These are phyloP conservation scores for Phrixothrix hirtus DNA, from an alignment of 2,888 invertebrate species.

Conservation along the genomic window DNA sequence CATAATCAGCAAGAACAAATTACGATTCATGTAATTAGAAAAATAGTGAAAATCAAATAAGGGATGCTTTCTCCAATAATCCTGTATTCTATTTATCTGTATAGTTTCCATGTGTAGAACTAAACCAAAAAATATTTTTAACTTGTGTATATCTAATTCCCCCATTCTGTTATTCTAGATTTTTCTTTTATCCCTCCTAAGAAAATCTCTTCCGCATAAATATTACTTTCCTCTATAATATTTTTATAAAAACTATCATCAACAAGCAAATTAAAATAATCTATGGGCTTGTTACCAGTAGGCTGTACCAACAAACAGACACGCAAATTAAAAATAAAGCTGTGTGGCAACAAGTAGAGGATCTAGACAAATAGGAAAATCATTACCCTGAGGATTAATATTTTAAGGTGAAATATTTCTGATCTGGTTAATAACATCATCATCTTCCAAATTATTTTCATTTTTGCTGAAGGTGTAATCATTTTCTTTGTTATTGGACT, in stretches of 20 bases:
- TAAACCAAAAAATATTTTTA: background rate
- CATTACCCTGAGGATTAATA: no score
- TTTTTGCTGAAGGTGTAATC: no score
- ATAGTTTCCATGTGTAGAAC: background rate
- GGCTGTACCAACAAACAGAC: no score
- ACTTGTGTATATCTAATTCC: background rate
- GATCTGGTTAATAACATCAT: no score
- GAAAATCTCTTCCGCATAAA: constrained; percentile 5
- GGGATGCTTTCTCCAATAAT: no score
- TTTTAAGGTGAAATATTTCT: no score
- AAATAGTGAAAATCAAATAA: background rate
- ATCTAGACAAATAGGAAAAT: no score
- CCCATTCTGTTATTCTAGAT: constrained; percentile 5
- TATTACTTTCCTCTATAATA: constrained; percentile 6
- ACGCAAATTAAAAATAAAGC: no score
- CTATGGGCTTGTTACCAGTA: background rate
- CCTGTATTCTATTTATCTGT: background rate
- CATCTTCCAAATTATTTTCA: no score
- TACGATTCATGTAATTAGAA: background rate
- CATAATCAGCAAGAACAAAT: constrained; percentile 6
- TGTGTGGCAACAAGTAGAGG: no score
- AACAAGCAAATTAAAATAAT: constrained; percentile 5
- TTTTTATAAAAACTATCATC: background rate
- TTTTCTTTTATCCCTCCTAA: background rate
- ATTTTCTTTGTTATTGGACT: no score